Conservation (phyloP, 2,113 vertebrate species). For the Stigmatopora argus region DNA sequence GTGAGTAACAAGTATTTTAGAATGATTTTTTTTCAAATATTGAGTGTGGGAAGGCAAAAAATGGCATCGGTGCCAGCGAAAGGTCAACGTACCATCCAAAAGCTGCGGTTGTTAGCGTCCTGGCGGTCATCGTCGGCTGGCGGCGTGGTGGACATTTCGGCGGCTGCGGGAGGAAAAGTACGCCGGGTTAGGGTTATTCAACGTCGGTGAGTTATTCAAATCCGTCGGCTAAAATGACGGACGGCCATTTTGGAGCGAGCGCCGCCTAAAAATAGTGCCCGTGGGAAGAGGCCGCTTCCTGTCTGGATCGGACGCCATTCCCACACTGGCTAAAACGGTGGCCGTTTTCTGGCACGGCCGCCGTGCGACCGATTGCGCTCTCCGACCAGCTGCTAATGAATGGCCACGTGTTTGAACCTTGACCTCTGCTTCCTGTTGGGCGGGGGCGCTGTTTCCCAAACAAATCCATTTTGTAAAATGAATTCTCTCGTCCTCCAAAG, state of each 20-base stretch:
- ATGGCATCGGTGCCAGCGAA: neutral
- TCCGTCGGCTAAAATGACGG: too few relatives aligned
- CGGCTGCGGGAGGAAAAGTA: conserved; percentile 32
- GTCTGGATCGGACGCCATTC: neutral
- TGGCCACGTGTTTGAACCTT: conserved; percentile 46
- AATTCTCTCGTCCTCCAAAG: too few relatives aligned
- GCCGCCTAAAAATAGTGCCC: neutral
- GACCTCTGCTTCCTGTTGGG: conserved; percentile 59
- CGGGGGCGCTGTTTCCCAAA: too few relatives aligned
- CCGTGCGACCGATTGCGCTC: too few relatives aligned
- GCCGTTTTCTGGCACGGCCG: conserved; percentile 21
- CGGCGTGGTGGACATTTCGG: conserved; percentile 62
- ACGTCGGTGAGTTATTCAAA: too few relatives aligned
- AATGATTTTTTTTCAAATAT: too few relatives aligned
- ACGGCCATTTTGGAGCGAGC: neutral
- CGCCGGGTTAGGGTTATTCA: too few relatives aligned
- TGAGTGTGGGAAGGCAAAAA: too few relatives aligned
- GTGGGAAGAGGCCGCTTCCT: neutral
- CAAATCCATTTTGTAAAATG: too few relatives aligned
- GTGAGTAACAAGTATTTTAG: too few relatives aligned
- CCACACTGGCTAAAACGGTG: neutral
- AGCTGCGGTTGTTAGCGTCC: conserved; percentile 64
- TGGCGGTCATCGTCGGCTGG: conserved; percentile 48
- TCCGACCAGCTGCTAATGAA: conserved; percentile 30
- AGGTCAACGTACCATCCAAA: conserved; percentile 68